A percentile compares a stretch with the other conserved stretches of the same genome.
These are phyloP conservation scores for Halocynthia aurantium DNA, from an alignment of 23 tunicate species.

Conservation along the genomic window DNA sequence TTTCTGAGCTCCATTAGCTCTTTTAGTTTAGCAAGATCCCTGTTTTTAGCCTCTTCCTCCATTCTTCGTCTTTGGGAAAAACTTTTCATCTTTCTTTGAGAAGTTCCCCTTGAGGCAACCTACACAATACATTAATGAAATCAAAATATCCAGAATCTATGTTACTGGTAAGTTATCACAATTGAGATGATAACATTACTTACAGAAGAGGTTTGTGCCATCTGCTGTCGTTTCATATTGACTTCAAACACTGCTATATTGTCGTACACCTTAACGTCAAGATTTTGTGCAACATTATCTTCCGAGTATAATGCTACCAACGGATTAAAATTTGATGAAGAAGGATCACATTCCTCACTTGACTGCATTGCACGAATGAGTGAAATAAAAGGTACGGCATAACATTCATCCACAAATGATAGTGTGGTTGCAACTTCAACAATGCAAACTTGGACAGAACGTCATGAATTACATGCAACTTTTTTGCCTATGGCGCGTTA, in stretches of 20 bases:
- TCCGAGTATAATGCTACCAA: slow-evolving; percentile 51
- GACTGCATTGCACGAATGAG: too few species aligned
- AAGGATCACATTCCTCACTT: slow-evolving; percentile 24
- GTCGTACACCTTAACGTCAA: slow-evolving; percentile 38
- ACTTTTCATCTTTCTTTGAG: slow-evolving; percentile 27
- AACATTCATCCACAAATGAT: too few species aligned
- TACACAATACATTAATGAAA: background rate
- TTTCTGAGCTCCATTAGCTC: slow-evolving; percentile 47
- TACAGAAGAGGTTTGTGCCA: background rate
- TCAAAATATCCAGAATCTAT: background rate
- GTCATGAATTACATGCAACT: too few species aligned
- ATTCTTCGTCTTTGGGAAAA: slow-evolving; percentile 50
- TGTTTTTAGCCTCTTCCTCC: slow-evolving; percentile 39
- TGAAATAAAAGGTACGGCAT: too few species aligned
- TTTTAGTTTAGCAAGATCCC: slow-evolving; percentile 57
- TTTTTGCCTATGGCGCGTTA: too few species aligned
- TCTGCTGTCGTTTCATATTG: slow-evolving; percentile 33
- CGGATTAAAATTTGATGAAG: slow-evolving; percentile 48
- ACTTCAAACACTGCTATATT: slow-evolving; percentile 71
- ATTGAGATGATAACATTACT: background rate
- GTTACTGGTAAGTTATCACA: too few species aligned
- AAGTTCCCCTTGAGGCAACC: slow-evolving; percentile 2
- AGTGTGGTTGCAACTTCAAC: too few species aligned
- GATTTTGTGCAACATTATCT: background rate
- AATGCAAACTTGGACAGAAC: too few species aligned